Percentiles rank a stretch among this genome's conserved stretches.
phyloP scores from a whole-genome alignment of 2,113 vertebrate species.

The Melanerpes formicivorus region DNA sequence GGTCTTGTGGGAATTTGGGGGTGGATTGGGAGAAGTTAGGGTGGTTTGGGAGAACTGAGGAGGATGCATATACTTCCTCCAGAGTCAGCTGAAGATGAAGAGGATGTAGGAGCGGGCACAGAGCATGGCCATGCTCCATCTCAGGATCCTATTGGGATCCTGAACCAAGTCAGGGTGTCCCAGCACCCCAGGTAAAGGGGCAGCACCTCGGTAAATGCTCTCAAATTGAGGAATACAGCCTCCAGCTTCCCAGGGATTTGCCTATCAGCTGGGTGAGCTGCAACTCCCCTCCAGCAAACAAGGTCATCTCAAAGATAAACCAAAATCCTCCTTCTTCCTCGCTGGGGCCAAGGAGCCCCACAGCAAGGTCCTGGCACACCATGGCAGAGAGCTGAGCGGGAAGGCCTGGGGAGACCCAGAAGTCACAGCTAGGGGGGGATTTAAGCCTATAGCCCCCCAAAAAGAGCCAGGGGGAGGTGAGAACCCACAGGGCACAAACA shows the following conservation, averaged over 20 bases:
- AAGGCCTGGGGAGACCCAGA: background rate
- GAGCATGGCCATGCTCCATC: accelerated
- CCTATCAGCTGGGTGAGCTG: constrained; percentile 80
- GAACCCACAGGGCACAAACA: accelerated
- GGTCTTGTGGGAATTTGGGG: background rate
- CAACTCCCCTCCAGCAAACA: constrained; percentile 81
- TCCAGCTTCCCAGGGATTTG: constrained; percentile 78
- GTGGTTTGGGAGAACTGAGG: background rate
- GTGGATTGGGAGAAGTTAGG: background rate
- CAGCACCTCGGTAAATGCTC: constrained; percentile 4
- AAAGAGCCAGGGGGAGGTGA: background rate
- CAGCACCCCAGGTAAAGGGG: background rate
- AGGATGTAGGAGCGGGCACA: accelerated
- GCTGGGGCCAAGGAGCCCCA: constrained; percentile 8
- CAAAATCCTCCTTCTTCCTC: constrained; percentile 16
- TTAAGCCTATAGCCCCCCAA: background rate
- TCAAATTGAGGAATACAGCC: constrained; percentile 78
- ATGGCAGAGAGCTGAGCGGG: accelerated
- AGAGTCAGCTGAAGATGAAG: accelerated
- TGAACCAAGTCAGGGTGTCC: accelerated
- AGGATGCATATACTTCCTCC: background rate
- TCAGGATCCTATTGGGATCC: accelerated
- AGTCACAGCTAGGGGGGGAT: accelerated
- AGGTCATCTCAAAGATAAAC: constrained; percentile 85
- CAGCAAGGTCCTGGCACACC: background rate